Evolutionary conservation across 2,888 invertebrate genomes (phyloP), one percentile per base, ranked within the genome.

Genomic region (Conomelus anceps): DNA sequence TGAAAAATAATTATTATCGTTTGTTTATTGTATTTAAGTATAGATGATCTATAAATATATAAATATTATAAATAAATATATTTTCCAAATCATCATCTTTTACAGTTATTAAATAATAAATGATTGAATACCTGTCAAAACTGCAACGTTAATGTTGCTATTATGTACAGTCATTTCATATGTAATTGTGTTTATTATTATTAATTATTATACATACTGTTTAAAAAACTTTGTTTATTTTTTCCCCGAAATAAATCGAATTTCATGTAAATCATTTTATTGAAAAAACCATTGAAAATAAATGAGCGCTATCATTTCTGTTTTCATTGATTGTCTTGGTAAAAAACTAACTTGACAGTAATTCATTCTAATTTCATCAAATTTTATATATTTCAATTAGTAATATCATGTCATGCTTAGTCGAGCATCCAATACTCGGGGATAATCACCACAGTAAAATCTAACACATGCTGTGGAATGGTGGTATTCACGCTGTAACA

Each of bases 1-100:
- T 89, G 89, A 88, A 89, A 89, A 89, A 86, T 86, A 89, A 88
- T 89, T 23, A 86, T 26, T 89, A 86, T 89, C 88, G 88, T 88
- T 89, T 86, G 89, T 89, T 89, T 89, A 88, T 88, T 41, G 87
- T 88, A 88, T 87, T 84, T 88, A 84, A 88, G 88, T 89, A 87
- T 89, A 89, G 87, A 24, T 89, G 88, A 84, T 86, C 89, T 89
- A 84, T 89, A 24, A 41, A 89, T 89, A 85, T 88, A 89, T 88
- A 88, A 88, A 88, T 89, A 87, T 89, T 89, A 89, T 89, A 89
- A 89, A 89, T 88, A 63, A 63, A 63, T 63, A 63, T 63, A 63
- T 63, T 63, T 63, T 63, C 63, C 63, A 63, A 63, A 63, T 63
- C 63, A 63, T 63, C 63, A 63, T 63, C 63, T 63, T 63, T 63